Evolutionary conservation across 2,888 invertebrate genomes (phyloP), one percentile per base, ranked within the genome.

Genomic region (Chymomyza fuscimana): DNA sequence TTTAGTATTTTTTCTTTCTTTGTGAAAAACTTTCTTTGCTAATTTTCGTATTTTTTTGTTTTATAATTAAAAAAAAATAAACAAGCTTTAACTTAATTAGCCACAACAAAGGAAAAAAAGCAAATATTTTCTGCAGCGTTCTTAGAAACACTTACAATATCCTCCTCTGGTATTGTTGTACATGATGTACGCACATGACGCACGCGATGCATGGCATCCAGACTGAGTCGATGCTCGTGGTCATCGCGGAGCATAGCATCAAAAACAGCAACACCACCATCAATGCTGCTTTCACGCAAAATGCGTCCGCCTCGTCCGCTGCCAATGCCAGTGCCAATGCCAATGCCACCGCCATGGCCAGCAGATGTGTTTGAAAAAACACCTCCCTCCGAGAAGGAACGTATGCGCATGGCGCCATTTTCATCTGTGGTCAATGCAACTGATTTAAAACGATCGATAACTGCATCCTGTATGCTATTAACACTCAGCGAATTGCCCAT

Each of bases 101-200:
- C 32, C 7, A 25, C 63, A 63, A 7, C 62, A 15, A 15, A 32
- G 5, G 6, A 2, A 32, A 32, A 22, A 25, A 65, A 63, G 5
- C 58, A 15, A n/a, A n/a, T n/a, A 73, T 19, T 65, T 12, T 16
- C n/a, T 56, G n/a, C 6, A 9, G 3, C 1, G 10, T 7, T 32
- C 16, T 5, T 52, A 15, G n/a, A 32, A 63, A 51, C 76, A 79
- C 90, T 90, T 88, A 90, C 88, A 58, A 88, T 88, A 72, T 90
- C 90, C 73, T 90, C 90, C 78, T 90, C 90, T 25, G 90, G 90
- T 77, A 90, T 90, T 22, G 90, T 90, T 25, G 90, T 88, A 68
- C 90, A 90, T 3, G 90, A 90, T 16, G 90, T 90, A 64, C 90
- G 86, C 62, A 90, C 79, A 73, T 88, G 89, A 2, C 90, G 86